phyloP scores from a whole-genome alignment of 2,888 invertebrate genomes.

The Drymonia ruficornis region DNA sequence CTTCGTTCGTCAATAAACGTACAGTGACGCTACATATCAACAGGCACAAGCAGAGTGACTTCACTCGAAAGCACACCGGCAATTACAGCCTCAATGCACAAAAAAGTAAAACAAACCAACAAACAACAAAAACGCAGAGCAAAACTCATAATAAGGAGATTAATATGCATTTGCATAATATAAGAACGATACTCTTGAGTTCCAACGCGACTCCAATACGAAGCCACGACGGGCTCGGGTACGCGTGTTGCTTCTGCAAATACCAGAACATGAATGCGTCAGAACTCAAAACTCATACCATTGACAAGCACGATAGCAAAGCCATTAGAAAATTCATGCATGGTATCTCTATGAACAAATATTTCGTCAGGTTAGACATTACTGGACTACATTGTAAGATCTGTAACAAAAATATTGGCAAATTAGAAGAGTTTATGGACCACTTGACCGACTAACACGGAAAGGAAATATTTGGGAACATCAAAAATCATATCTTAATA shows the following conservation, averaged over 20 bases:
- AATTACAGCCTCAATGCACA: too few relatives aligned
- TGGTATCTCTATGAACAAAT: conserved; percentile 32
- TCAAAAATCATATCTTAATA: conserved; percentile 50
- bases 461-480: conserved; percentile 24
- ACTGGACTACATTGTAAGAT: conserved; percentile 38
- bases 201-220: conserved; percentile 65
- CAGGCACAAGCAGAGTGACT: conserved; percentile 29
- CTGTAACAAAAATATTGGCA: conserved; percentile 18
- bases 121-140: conserved; percentile 33
- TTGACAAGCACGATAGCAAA: conserved; percentile 42
- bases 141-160: too few relatives aligned
- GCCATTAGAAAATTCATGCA: conserved; percentile 44
- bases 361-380: conserved; percentile 59
- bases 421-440: conserved; percentile 16
- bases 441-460: conserved; percentile 22
- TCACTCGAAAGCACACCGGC: too few relatives aligned
- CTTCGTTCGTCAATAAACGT: conserved; percentile 36
- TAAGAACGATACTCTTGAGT: conserved; percentile 49
- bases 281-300: conserved; percentile 56
- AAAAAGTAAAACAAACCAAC: not conserved
- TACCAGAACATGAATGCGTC: conserved; percentile 44
- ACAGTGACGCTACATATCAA: conserved; percentile 16
- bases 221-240: conserved; percentile 48
- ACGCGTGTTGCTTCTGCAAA: conserved; percentile 56
- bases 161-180: conserved; percentile 53